phyloP scores from a whole-genome alignment of 2,113 vertebrate species.

The Halichoeres trimaculatus region DNA sequence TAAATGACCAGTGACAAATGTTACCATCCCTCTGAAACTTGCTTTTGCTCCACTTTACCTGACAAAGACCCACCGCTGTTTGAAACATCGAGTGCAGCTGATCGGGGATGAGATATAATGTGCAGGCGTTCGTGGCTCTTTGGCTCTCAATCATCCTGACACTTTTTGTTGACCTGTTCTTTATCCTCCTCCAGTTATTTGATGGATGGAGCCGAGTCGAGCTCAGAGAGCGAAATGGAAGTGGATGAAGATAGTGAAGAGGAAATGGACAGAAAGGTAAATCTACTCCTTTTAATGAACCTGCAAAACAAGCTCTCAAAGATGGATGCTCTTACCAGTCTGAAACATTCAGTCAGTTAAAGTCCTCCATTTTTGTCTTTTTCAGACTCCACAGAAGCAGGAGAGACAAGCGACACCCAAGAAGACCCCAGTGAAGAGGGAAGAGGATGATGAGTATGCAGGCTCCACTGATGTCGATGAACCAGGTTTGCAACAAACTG shows the following conservation, averaged over 20 bases:
- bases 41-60: neutral
- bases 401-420: slow-evolving; percentile 60
- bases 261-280: slow-evolving; percentile 72
- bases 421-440: slow-evolving; percentile 45
- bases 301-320: neutral
- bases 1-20: slow-evolving; percentile 3
- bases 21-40: slow-evolving; percentile 11
- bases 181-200: slow-evolving; percentile 81
- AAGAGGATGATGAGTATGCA: slow-evolving; percentile 70
- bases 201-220: slow-evolving; percentile 86
- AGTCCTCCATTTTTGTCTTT: slow-evolving; percentile 10
- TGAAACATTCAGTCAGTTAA: neutral
- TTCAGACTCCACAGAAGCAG: slow-evolving; percentile 64
- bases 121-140: neutral
- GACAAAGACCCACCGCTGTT: neutral
- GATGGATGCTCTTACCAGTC: neutral
- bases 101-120: slow-evolving; percentile 39
- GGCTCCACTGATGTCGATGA: slow-evolving; percentile 80
- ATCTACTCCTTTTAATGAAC: neutral
- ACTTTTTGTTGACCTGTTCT: slow-evolving; percentile 10
- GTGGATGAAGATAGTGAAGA: slow-evolving; percentile 72
- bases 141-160: slow-evolving; percentile 45
- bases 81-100: slow-evolving; percentile 28
- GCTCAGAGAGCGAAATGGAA: slow-evolving; percentile 83
- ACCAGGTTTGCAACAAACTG: slow-evolving; percentile 62